These are phyloP conservation scores for Hyles euphorbiae DNA, from an alignment of 1,140 invertebrate species.

Conservation along the genomic window DNA sequence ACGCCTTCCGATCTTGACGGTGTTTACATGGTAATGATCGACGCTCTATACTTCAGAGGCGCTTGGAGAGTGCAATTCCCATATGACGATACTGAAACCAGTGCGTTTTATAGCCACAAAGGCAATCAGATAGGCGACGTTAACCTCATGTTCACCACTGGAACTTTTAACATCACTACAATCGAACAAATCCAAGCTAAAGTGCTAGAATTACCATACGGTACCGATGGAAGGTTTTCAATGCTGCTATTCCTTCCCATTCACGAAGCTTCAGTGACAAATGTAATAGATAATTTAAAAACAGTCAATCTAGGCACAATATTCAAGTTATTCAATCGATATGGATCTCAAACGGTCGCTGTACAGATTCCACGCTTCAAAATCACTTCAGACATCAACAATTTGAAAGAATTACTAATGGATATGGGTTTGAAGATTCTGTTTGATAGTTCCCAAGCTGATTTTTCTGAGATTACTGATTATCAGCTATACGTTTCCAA, in stretches of 20 bases:
- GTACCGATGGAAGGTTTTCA: conserved; percentile 75
- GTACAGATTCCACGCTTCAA: conserved; percentile 81
- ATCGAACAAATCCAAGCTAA: conserved; percentile 68
- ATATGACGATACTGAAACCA: conserved; percentile 64
- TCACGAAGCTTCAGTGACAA: conserved; percentile 32
- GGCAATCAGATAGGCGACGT: conserved; percentile 58
- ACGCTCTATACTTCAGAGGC: conserved; percentile 86
- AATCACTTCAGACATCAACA: conserved; percentile 75
- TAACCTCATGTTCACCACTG: conserved; percentile 60
- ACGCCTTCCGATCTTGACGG: conserved; percentile 57
- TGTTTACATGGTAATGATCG: conserved; percentile 79
- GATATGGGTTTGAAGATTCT: conserved; percentile 80
- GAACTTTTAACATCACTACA: conserved; percentile 40
- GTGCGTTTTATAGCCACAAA: conserved; percentile 63
- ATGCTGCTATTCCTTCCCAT: conserved; percentile 80
- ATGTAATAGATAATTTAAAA: conserved; percentile 62
- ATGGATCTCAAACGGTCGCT: conserved; percentile 54
- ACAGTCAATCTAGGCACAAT: conserved; percentile 70
- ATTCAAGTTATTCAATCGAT: conserved; percentile 52
- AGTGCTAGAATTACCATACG: conserved; percentile 81
- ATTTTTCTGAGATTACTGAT: conserved; percentile 79
- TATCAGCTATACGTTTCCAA: conserved; percentile 70
- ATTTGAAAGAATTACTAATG: conserved; percentile 76
- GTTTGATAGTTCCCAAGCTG: conserved; percentile 75
- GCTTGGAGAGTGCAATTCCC: conserved; percentile 80